Conservation (phyloP, 2,888 invertebrate species). For the Tetheella fluctuosa region DNA sequence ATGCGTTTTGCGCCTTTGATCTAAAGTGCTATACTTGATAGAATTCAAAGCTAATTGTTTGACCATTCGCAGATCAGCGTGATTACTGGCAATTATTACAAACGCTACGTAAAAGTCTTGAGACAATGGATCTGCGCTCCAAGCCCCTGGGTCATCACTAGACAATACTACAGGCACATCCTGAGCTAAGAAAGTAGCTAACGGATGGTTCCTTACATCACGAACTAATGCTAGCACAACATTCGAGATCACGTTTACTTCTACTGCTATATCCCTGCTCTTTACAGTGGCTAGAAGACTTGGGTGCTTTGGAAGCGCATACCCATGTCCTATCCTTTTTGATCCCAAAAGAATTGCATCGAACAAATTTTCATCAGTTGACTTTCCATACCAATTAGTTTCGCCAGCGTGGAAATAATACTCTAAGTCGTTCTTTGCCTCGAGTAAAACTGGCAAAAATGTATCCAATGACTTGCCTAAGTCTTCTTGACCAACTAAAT, state of each 20-base stretch:
- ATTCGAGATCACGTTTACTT: conserved; percentile 92
- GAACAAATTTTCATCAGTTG: conserved; percentile 88
- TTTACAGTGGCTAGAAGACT: conserved; percentile 82
- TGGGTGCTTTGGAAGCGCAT: conserved; percentile 89
- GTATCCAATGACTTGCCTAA: conserved; percentile 85
- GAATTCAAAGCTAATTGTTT: conserved; percentile 91
- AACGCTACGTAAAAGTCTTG: conserved; percentile 92
- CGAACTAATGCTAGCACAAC: conserved; percentile 87
- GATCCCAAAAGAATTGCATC: conserved; percentile 90
- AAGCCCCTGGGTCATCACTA: conserved; percentile 91
- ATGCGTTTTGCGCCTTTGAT: conserved; percentile 46
- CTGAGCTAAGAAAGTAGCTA: conserved; percentile 85
- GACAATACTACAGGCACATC: conserved; percentile 90
- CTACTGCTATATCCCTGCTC: conserved; percentile 86
- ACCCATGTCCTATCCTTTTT: conserved; percentile 91
- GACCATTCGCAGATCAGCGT: conserved; percentile 87
- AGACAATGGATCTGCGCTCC: conserved; percentile 89
- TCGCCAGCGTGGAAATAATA: conserved; percentile 93
- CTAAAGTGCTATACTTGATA: conserved; percentile 86
- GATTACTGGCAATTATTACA: conserved; percentile 88
- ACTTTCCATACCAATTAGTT: conserved; percentile 88
- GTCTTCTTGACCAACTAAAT: conserved; percentile 93
- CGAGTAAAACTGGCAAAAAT: conserved; percentile 82
- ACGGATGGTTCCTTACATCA: conserved; percentile 92
- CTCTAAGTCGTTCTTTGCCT: conserved; percentile 80